These are phyloP conservation scores for Drosophila nikananu DNA, from an alignment of 1,140 invertebrate species.

Conservation along the genomic window DNA sequence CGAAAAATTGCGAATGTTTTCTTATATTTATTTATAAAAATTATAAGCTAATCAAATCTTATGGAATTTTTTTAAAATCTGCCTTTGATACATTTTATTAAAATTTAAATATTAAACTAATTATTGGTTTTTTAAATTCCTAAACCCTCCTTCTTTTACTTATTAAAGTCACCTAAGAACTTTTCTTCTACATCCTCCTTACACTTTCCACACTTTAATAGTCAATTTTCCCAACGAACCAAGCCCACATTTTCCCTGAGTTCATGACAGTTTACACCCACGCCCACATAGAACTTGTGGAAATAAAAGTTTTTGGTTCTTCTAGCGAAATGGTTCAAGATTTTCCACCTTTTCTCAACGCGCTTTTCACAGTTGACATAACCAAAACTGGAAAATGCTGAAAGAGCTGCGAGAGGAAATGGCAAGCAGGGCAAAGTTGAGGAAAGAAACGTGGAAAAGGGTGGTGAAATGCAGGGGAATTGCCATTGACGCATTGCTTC, in stretches of 20 bases:
- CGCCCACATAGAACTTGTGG: slow-evolving; percentile 5
- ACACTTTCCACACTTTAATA: slow-evolving; percentile 11
- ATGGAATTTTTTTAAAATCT: background rate
- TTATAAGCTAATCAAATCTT: background rate
- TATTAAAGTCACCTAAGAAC: background rate
- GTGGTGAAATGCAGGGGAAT: slow-evolving; percentile 31
- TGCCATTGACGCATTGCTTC: slow-evolving; percentile 78
- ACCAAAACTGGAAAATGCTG: slow-evolving; percentile 46
- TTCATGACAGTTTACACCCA: slow-evolving; percentile 5
- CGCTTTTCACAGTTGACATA: slow-evolving; percentile 75
- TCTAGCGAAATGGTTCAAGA: slow-evolving; percentile 47
- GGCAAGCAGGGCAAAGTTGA: background rate
- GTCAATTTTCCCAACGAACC: slow-evolving; percentile 1
- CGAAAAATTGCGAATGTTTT: background rate
- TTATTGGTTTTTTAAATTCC: background rate
- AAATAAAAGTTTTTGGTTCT: slow-evolving; percentile 43
- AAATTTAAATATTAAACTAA: background rate
- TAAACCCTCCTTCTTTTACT: background rate
- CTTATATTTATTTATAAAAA: too few species aligned
- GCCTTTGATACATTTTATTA: background rate
- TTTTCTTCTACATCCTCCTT: background rate
- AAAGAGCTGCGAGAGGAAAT: background rate
- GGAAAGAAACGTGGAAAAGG: background rate
- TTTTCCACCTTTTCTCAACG: slow-evolving; percentile 62
- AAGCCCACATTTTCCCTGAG: slow-evolving; percentile 36